Conservation (phyloP, 2,113 vertebrate species). For the Rhipidura dahli region DNA sequence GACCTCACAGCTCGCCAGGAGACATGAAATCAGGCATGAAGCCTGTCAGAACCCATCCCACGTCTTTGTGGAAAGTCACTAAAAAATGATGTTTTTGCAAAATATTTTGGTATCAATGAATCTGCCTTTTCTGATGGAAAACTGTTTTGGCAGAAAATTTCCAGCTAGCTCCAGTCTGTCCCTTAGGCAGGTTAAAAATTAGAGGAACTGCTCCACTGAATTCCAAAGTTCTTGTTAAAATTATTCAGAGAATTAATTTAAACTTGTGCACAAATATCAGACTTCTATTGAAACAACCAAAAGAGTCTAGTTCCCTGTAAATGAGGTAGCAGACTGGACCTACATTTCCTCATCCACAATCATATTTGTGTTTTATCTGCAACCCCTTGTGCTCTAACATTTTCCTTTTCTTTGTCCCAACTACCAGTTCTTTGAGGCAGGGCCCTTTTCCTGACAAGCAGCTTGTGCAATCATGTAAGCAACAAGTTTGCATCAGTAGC, state of each 20-base stretch:
- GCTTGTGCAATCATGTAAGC: neutral
- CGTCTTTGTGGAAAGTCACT: neutral
- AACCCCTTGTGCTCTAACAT: neutral
- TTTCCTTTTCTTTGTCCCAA: neutral
- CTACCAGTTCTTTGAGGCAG: neutral
- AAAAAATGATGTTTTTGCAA: neutral
- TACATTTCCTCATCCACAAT: neutral
- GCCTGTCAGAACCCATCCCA: conserved; percentile 21
- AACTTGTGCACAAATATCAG: neutral
- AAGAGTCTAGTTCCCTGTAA: neutral
- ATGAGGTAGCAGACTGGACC: neutral
- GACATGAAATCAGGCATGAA: conserved; percentile 26
- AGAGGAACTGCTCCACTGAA: neutral
- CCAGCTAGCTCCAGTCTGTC: neutral
- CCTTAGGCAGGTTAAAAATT: conserved; percentile 15
- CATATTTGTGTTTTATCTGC: neutral
- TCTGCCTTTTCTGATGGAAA: conserved; percentile 30
- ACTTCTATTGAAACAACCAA: neutral
- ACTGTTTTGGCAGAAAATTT: conserved; percentile 15
- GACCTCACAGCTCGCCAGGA: neutral
- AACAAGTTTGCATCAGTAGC: neutral
- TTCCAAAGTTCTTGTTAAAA: neutral
- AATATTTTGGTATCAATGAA: conserved; percentile 24
- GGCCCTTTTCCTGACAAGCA: neutral
- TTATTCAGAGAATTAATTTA: neutral